Evolutionary conservation across 2,888 invertebrate genomes (phyloP).

Genomic region (Drosophila limbata): DNA sequence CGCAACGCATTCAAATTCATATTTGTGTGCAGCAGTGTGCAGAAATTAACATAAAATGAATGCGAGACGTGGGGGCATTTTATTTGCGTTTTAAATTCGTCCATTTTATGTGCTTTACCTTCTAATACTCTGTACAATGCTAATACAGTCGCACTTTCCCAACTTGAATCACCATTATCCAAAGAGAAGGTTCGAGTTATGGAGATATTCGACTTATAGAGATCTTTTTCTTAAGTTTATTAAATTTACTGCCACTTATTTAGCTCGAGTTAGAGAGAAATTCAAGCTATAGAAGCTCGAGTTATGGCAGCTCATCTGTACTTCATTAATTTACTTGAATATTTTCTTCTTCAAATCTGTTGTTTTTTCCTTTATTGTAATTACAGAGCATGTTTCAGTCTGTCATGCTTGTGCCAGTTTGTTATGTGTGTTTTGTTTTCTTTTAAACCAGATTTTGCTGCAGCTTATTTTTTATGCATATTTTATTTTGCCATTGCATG

Average conservation of each 20-base stretch:
- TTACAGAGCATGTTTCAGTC: slow-evolving; percentile 33
- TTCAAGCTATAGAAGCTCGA: too few species aligned
- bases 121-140: slow-evolving; percentile 35
- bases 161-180: too few species aligned
- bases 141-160: too few species aligned
- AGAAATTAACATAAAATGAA: slow-evolving; percentile 71
- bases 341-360: too few species aligned
- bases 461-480: slow-evolving; percentile 78
- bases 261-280: too few species aligned
- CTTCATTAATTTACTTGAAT: too few species aligned
- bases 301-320: too few species aligned
- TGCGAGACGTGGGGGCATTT: slow-evolving; percentile 29
- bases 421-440: slow-evolving; percentile 34
- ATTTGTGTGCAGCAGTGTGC: slow-evolving; percentile 59
- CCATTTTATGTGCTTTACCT: slow-evolving; percentile 18
- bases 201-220: too few species aligned
- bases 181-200: too few species aligned
- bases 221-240: too few species aligned
- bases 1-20: slow-evolving; percentile 59
- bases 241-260: too few species aligned
- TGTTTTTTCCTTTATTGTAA: background rate
- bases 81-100: slow-evolving; percentile 30
- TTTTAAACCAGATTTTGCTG: slow-evolving; percentile 66
- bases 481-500: slow-evolving; percentile 78
- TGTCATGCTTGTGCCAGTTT: background rate